Conservation (phyloP, 2,113 vertebrate genomes). For the Larimichthys crocea region DNA sequence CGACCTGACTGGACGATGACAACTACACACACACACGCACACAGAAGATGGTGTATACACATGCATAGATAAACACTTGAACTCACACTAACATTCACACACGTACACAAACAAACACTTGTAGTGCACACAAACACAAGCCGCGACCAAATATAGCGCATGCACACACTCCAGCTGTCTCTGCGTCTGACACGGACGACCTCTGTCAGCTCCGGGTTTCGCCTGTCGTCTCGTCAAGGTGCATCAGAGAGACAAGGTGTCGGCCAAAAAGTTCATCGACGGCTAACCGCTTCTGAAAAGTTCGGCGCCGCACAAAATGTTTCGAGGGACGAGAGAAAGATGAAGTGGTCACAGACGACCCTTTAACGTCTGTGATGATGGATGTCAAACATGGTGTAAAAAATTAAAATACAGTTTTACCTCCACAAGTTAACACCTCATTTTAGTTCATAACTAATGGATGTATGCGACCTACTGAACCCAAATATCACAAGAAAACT, state of each 20-base stretch:
- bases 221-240: slow-evolving; percentile 65
- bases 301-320: background rate
- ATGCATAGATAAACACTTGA: background rate
- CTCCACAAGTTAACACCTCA: too few species aligned
- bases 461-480: too few species aligned
- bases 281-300: background rate
- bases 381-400: too few species aligned
- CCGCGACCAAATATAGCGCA: slow-evolving; percentile 50
- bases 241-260: slow-evolving; percentile 54
- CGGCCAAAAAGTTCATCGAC: slow-evolving; percentile 22
- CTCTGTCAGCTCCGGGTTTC: slow-evolving; percentile 63
- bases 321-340: background rate
- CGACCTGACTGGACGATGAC: slow-evolving; percentile 87
- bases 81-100: slow-evolving; percentile 8
- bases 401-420: too few species aligned
- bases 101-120: slow-evolving; percentile 59
- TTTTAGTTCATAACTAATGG: too few species aligned
- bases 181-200: slow-evolving; percentile 40
- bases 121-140: slow-evolving; percentile 11
- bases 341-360: too few species aligned
- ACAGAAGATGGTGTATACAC: slow-evolving; percentile 14
- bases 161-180: slow-evolving; percentile 44
- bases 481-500: too few species aligned
- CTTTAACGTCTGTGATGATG: too few species aligned
- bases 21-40: slow-evolving; percentile 74